These are phyloP conservation scores for Leuciscus idus DNA, from an alignment of 2,113 vertebrate genomes.

Conservation along the genomic window DNA sequence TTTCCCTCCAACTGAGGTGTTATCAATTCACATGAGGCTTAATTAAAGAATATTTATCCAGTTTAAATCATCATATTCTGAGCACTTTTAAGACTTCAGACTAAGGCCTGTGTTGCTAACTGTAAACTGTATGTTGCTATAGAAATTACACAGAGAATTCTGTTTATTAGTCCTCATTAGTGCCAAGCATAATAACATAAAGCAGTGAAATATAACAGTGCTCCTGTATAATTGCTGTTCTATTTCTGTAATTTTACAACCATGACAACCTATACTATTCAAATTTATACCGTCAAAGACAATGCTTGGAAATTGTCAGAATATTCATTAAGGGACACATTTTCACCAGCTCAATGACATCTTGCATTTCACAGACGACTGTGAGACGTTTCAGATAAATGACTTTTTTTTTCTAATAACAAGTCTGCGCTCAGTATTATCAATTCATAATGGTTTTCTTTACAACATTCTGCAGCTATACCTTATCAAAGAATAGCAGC, in stretches of 20 bases:
- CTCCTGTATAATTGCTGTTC: conserved; percentile 74
- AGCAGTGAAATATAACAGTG: conserved; percentile 48
- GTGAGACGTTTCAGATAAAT: conserved; percentile 74
- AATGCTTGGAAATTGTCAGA: conserved; percentile 66
- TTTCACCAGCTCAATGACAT: conserved; percentile 73
- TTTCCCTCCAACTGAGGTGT: conserved; percentile 66
- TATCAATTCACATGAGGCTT: conserved; percentile 78
- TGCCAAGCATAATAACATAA: conserved; percentile 73
- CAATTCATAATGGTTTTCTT: conserved; percentile 77
- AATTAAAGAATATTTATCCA: conserved; percentile 76
- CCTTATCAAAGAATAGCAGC: conserved; percentile 77
- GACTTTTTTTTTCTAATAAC: conserved; percentile 76
- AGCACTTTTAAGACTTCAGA: conserved; percentile 69
- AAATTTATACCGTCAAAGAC: conserved; percentile 73
- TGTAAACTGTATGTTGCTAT: conserved; percentile 75
- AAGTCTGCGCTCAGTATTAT: conserved; percentile 71
- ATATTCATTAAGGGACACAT: conserved; percentile 74
- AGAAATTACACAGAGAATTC: conserved; percentile 77
- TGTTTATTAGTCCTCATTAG: conserved; percentile 78
- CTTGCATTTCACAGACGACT: conserved; percentile 75
- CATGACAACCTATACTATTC: conserved; percentile 72
- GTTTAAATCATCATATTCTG: conserved; percentile 67
- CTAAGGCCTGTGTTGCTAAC: conserved; percentile 70
- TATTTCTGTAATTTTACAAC: conserved; percentile 78
- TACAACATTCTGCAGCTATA: conserved; percentile 65